Conservation (phyloP, 2,888 invertebrate species). For the Drosophila pullipes region DNA sequence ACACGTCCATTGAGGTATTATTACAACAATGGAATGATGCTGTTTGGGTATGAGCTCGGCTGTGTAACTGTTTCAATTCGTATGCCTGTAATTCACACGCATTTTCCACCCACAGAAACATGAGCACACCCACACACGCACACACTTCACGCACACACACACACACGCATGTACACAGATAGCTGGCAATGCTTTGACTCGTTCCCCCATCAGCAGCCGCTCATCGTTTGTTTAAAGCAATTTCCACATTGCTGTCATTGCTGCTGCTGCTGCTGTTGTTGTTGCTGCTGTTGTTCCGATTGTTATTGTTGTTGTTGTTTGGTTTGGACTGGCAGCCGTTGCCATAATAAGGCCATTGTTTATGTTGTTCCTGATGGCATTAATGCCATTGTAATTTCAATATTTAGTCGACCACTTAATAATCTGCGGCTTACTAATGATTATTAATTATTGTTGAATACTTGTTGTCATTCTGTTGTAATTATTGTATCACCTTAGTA, state of each 20-base stretch:
- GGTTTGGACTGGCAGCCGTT: slow-evolving; percentile 51
- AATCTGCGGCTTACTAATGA: slow-evolving; percentile 80
- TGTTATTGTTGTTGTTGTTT: slow-evolving; percentile 13
- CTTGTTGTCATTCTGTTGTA: slow-evolving; percentile 54
- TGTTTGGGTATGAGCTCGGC: slow-evolving; percentile 44
- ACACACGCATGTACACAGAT: not conserved
- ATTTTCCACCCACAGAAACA: slow-evolving; percentile 23
- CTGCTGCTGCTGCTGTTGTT: slow-evolving; percentile 23
- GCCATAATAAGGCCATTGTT: slow-evolving; percentile 73
- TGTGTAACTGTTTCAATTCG: slow-evolving; percentile 76
- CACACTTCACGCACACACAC: not conserved
- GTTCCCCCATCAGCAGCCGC: slow-evolving; percentile 30
- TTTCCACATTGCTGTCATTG: slow-evolving; percentile 74
- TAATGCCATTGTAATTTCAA: slow-evolving; percentile 79
- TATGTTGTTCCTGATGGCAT: slow-evolving; percentile 75
- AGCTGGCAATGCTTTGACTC: not conserved
- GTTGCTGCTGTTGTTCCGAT: slow-evolving; percentile 12
- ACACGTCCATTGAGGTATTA: slow-evolving; percentile 14
- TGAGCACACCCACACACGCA: not conserved
- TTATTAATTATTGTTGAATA: slow-evolving; percentile 78
- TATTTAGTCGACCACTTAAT: slow-evolving; percentile 82
- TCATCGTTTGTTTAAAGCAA: slow-evolving; percentile 71
- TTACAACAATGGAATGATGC: slow-evolving; percentile 25
- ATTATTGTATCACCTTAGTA: slow-evolving; percentile 16
- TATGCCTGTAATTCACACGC: slow-evolving; percentile 76